These are phyloP conservation scores for Clitarchus hookeri DNA, from an alignment of 2,888 invertebrate genomes.

Conservation along the genomic window DNA sequence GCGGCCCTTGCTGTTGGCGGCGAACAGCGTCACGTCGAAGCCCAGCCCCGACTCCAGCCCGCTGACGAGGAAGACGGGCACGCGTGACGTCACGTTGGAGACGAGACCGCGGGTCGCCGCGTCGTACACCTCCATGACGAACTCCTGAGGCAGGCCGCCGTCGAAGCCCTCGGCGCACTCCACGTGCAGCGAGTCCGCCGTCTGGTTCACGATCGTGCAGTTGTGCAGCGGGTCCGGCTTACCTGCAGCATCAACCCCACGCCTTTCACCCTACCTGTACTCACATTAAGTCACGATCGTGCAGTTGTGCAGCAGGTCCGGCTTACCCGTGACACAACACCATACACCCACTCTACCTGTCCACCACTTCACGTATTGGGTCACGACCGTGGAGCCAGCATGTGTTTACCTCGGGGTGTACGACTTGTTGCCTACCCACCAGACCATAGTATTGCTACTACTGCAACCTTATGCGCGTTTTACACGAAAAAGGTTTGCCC, in stretches of 20 bases:
- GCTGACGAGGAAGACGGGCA: conserved; percentile 68
- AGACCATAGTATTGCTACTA: too few relatives aligned
- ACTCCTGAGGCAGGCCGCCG: conserved; percentile 74
- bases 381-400: too few relatives aligned
- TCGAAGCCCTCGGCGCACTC: conserved; percentile 78
- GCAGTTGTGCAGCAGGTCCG: conserved; percentile 74
- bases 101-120: conserved; percentile 58
- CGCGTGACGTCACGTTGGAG: conserved; percentile 61
- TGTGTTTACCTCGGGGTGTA: too few relatives aligned
- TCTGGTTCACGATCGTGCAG: conserved; percentile 75
- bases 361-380: not conserved
- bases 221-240: conserved; percentile 74
- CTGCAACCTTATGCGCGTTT: too few relatives aligned
- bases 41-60: conserved; percentile 70
- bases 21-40: conserved; percentile 70
- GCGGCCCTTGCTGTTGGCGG: conserved; percentile 72
- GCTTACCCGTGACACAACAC: conserved; percentile 62
- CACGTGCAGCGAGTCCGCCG: conserved; percentile 70
- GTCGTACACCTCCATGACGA: conserved; percentile 72
- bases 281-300: conserved; percentile 64
- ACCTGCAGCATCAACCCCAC: conserved; percentile 55
- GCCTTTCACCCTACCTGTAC: not conserved
- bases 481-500: too few relatives aligned
- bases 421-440: too few relatives aligned
- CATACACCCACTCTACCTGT: not conserved